Conservation (phyloP, 2,797 vertebrate species). For the Buceros bicornis region DNA sequence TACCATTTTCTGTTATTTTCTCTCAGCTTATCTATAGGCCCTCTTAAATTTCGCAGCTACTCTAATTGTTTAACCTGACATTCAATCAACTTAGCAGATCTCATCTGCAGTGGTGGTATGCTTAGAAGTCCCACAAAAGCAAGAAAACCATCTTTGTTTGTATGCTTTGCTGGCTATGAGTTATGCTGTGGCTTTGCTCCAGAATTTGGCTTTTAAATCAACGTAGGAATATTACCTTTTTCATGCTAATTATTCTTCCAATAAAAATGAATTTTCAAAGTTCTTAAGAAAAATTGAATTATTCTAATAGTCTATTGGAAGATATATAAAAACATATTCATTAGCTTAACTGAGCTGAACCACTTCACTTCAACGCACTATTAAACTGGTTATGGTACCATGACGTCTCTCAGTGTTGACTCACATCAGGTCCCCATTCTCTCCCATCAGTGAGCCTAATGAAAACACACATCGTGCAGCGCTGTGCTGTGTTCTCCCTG, state of each 20-base stretch:
- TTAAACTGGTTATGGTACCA: not conserved
- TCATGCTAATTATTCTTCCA: not conserved
- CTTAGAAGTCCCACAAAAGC: not conserved
- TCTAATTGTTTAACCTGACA: not conserved
- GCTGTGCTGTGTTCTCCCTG: not conserved
- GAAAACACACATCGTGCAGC: not conserved
- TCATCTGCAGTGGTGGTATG: not conserved
- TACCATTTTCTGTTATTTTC: not conserved
- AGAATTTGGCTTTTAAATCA: not conserved
- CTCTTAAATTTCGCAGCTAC: not conserved
- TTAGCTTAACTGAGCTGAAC: not conserved
- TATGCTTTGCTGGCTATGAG: not conserved
- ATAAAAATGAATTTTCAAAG: not conserved
- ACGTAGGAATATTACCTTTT: not conserved
- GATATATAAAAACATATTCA: not conserved
- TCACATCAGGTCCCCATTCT: not conserved
- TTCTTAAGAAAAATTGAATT: not conserved
- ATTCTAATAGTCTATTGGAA: not conserved
- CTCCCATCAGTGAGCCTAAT: not conserved
- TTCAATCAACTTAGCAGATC: not conserved
- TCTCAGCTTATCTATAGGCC: not conserved
- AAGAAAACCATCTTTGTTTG: not conserved
- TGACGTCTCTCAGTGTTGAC: not conserved
- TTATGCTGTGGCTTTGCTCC: not conserved
- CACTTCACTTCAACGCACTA: rapidly evolving